A percentile compares a stretch with the other conserved stretches of the same genome.
Evolutionary conservation across 2,797 vertebrate genomes (phyloP).

Genomic region (Hemitrygon akajei): DNA sequence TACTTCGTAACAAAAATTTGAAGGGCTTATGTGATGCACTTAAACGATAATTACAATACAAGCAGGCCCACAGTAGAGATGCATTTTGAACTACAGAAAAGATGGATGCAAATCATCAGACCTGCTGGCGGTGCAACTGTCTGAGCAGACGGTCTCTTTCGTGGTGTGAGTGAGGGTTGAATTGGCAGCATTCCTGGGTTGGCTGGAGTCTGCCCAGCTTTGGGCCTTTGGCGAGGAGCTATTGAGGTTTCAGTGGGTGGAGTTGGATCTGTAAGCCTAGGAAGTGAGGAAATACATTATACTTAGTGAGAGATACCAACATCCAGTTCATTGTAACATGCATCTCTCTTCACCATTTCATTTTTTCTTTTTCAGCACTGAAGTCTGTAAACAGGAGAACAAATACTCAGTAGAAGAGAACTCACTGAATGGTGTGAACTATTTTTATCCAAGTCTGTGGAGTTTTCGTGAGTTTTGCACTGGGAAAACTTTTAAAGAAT

Average conservation of each 20-base stretch:
- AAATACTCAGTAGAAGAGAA: background rate
- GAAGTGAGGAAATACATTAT: background rate
- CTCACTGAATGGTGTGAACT: background rate
- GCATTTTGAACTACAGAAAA: background rate
- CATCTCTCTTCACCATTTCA: background rate
- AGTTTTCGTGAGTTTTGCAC: background rate
- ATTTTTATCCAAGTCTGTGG: background rate
- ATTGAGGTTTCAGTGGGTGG: constrained; percentile 93
- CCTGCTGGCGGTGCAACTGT: constrained; percentile 47
- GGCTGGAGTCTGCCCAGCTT: constrained; percentile 86
- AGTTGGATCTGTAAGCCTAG: constrained; percentile 86
- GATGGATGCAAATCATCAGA: background rate
- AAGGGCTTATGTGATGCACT: background rate
- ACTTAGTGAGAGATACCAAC: background rate
- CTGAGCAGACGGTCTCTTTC: constrained; percentile 75
- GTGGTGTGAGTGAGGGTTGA: constrained; percentile 85
- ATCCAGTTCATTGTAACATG: background rate
- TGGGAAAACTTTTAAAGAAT: too few species aligned
- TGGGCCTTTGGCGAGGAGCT: constrained; percentile 90
- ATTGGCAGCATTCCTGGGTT: constrained; percentile 90
- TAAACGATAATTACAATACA: background rate
- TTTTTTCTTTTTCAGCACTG: too few species aligned
- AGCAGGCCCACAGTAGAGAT: background rate
- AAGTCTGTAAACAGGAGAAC: background rate
- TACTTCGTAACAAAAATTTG: too few species aligned